Conservation (phyloP, 2,113 vertebrate genomes). For the Rhodinocichla rosea region DNA sequence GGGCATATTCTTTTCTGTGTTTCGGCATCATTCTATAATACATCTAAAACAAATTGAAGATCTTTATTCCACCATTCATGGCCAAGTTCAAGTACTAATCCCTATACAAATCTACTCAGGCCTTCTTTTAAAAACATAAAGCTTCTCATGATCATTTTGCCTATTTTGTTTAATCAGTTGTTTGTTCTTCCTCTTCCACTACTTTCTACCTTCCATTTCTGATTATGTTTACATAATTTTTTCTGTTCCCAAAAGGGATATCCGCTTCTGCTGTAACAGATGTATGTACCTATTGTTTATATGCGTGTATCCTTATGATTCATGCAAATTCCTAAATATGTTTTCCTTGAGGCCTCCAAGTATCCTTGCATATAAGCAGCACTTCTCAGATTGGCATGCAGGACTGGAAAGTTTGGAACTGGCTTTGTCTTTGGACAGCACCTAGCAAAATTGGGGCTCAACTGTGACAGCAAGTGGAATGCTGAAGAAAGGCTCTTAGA, state of each 20-base stretch:
- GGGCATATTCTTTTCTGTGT: conserved; percentile 18
- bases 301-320: background rate
- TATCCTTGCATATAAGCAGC: background rate
- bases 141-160: background rate
- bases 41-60: background rate
- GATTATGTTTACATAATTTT: background rate
- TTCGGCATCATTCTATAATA: background rate
- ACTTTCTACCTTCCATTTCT: background rate
- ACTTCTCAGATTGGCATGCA: background rate
- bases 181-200: background rate
- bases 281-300: background rate
- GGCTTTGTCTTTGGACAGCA: background rate
- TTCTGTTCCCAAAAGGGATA: background rate
- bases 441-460: background rate
- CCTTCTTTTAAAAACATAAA: background rate
- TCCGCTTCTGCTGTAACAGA: background rate
- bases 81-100: conserved; percentile 30
- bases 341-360: background rate
- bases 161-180: background rate
- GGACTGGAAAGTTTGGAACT: background rate
- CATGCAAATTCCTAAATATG: background rate
- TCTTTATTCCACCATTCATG: background rate
- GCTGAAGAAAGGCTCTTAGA: background rate
- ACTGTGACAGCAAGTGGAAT: background rate
- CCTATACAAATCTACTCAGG: background rate